Evolutionary conservation across 2,888 invertebrate species (phyloP), one percentile per base, ranked within the genome.

Genomic region (Mimumesa dahlbomi): DNA sequence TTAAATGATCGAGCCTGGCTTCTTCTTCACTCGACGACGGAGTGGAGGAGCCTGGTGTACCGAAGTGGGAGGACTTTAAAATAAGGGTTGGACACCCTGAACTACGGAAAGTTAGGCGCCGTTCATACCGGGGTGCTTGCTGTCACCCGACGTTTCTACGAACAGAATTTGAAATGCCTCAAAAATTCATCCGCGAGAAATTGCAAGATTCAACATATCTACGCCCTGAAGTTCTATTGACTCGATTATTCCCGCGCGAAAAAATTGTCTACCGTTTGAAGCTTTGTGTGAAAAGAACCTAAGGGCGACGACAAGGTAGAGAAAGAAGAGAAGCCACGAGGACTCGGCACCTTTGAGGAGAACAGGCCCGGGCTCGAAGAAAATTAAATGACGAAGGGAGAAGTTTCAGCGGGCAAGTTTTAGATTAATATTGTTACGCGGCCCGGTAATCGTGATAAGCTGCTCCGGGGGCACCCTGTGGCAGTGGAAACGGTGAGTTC

Each of bases 401-500:
- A 81, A 83, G 67, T 84, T 82, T 54, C 58, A 66, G 49, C 75
- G 63, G 61, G 62, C 68, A 81, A 84, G 80, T 82, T 84, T 84
- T 81, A 81, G 82, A 84, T 84, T 83, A 84, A 84, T 84, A 84
- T 84, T 81, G 81, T 82, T 82, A 82, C 81, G 82, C 57, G 69
- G 72, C 64, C 72, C 68, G 74, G 77, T 82, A 83, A 84, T 84
- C 82, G 82, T 75, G 82, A 83, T 83, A 84, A 84, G 79, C 75
- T 77, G 65, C 40, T 38, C 50, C 50, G 50, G 49, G 38, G 40
- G 42, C 31, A 54, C 36, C 34, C 13, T n/a, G 31, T 50, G 22
- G 18, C 21, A 40, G 53, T 9, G 21, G 36, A 58, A 58, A 43
- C 36, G 57, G 36, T 16, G 36, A 22, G 42, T 25, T 7, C 36